phyloP scores from a whole-genome alignment of 2,797 vertebrate genomes.

The Pterois miles region DNA sequence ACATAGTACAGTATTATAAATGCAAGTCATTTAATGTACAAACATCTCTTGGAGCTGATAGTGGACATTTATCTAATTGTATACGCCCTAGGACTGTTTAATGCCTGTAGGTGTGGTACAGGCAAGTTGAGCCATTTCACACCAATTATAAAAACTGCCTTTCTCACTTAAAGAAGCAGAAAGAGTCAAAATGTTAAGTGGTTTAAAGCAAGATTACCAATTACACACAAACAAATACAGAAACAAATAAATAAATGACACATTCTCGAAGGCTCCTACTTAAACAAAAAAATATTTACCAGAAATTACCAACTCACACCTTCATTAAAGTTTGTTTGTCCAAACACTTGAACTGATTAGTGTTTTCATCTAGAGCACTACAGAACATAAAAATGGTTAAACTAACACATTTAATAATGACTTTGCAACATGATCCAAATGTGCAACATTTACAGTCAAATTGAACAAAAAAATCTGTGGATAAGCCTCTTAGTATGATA shows the following conservation, averaged over 20 bases:
- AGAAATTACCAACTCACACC: not conserved
- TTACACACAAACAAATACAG: not conserved
- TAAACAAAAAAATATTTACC: not conserved
- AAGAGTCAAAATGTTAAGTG: not conserved
- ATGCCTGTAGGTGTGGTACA: constrained; percentile 29
- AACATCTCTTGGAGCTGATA: not conserved
- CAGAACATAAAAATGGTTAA: not conserved
- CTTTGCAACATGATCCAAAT: not conserved
- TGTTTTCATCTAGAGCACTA: not conserved
- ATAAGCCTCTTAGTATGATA: not conserved
- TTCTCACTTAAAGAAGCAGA: not conserved
- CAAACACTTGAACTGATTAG: not conserved
- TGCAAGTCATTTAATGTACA: not conserved
- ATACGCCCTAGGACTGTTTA: not conserved
- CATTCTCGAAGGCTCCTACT: not conserved
- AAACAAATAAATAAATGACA: not conserved
- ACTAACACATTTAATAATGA: not conserved
- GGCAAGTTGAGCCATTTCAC: not conserved
- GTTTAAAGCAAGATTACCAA: not conserved
- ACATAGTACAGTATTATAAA: not conserved
- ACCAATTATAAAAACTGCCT: not conserved
- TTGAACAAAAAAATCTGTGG: no score
- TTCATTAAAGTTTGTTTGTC: not conserved
- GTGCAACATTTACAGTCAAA: not conserved
- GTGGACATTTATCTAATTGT: not conserved